Evolutionary conservation across 2,888 invertebrate genomes (phyloP).

Genomic region (Eledone cirrhosa): DNA sequence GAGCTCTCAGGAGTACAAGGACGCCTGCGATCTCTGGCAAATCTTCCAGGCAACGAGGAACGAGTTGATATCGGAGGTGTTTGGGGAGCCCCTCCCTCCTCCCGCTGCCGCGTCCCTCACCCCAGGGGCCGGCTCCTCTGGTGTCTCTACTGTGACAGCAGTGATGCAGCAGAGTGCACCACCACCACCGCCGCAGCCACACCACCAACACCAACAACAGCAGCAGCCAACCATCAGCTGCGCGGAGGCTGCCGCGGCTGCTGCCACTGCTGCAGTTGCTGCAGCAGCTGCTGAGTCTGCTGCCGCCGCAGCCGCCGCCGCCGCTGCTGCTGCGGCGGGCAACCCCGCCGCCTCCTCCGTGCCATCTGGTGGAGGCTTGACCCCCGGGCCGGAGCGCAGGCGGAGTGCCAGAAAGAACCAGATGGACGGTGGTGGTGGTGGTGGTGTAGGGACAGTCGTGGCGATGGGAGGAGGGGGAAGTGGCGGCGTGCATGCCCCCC

Average conservation of each 20-base stretch:
- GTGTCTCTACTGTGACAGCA: not conserved
- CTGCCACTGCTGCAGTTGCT: not conserved
- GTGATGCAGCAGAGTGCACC: no score
- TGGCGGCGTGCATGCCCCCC: no score
- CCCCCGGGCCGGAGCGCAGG: not conserved
- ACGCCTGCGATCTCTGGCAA: slow-evolving; percentile 89
- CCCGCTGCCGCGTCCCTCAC: not conserved
- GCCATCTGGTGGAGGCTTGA: not conserved
- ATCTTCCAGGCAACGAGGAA: slow-evolving; percentile 76
- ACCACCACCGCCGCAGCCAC: no score
- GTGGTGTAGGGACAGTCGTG: no score
- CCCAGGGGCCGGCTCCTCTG: not conserved
- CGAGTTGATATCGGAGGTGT: slow-evolving; percentile 67
- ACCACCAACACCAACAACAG: no score
- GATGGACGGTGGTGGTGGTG: not conserved
- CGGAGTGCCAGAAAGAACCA: slow-evolving; percentile 19
- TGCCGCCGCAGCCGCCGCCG: not conserved
- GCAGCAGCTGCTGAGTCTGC: not conserved
- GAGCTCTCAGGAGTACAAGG: slow-evolving; percentile 84
- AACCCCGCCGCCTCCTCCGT: not conserved
- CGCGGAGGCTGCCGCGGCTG: not conserved
- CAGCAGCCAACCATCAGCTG: not conserved
- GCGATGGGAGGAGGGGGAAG: no score
- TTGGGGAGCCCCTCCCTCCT: slow-evolving; percentile 46
- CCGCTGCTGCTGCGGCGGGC: not conserved